phyloP scores from a whole-genome alignment of 2,888 invertebrate genomes.

The Melanchra persicariae region DNA sequence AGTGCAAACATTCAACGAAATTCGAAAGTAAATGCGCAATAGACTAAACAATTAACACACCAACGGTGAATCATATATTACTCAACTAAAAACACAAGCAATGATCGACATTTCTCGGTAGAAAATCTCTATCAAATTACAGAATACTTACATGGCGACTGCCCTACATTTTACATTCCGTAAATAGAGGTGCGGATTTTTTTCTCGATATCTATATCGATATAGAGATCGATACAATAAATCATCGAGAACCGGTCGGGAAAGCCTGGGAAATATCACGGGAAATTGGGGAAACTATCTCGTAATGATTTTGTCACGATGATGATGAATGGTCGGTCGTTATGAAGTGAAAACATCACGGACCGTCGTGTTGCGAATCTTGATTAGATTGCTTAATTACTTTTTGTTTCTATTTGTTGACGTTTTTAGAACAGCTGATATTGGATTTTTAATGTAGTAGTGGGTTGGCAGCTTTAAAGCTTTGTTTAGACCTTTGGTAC shows the following conservation, averaged over 20 bases:
- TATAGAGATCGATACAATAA: conserved; percentile 54
- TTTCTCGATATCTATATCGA: conserved; percentile 44
- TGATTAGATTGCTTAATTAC: conserved; percentile 55
- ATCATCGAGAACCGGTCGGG: conserved; percentile 63
- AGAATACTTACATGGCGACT: conserved; percentile 49
- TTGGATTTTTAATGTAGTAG: not conserved
- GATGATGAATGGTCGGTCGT: conserved; percentile 54
- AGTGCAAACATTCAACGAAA: conserved; percentile 15
- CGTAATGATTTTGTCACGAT: conserved; percentile 60
- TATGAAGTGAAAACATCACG: conserved; percentile 56
- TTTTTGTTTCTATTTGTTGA: conserved; percentile 24
- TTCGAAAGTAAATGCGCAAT: conserved; percentile 38
- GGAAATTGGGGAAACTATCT: conserved; percentile 66
- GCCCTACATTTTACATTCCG: conserved; percentile 61
- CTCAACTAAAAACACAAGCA: conserved; percentile 46
- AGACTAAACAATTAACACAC: conserved; percentile 24
- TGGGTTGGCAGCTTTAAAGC: not conserved
- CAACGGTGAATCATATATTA: conserved; percentile 50
- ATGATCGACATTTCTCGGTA: conserved; percentile 50
- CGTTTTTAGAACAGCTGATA: conserved; percentile 11
- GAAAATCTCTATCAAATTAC: conserved; percentile 60
- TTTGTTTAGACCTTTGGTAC: not conserved
- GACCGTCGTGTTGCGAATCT: conserved; percentile 37
- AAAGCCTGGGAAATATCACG: conserved; percentile 71
- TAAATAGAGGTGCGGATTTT: conserved; percentile 60